These are phyloP conservation scores for Empis stercorea DNA, from an alignment of 2,888 invertebrate genomes.

Conservation along the genomic window DNA sequence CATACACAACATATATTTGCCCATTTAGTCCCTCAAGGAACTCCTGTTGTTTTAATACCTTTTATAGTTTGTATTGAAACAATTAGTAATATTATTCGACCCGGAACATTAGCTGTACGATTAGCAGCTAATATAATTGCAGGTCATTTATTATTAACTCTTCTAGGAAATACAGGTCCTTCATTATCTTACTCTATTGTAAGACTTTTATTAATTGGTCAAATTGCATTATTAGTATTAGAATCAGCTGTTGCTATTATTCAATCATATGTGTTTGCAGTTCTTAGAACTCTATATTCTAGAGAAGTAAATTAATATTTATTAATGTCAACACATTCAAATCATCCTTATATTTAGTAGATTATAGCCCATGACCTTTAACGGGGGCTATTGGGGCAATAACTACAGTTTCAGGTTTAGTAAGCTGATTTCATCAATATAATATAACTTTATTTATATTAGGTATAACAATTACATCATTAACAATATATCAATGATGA, in stretches of 20 bases:
- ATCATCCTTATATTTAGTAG: conserved; percentile 52
- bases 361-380: conserved; percentile 52
- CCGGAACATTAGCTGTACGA: conserved; percentile 54
- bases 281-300: conserved; percentile 52
- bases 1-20: conserved; percentile 50
- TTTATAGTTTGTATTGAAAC: conserved; percentile 66
- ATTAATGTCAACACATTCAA: conserved; percentile 41
- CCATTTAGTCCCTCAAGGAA: conserved; percentile 55
- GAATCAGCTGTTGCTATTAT: conserved; percentile 44
- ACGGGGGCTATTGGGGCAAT: conserved; percentile 45
- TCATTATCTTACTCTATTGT: conserved; percentile 18
- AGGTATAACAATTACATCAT: conserved; percentile 31
- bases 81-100: conserved; percentile 58
- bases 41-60: conserved; percentile 48
- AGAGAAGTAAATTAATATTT: conserved; percentile 50
- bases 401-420: conserved; percentile 43
- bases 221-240: conserved; percentile 37
- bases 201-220: conserved; percentile 26
- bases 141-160: conserved; percentile 52
- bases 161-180: conserved; percentile 38
- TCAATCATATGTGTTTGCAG: conserved; percentile 47
- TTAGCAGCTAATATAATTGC: conserved; percentile 67
- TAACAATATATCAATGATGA: conserved; percentile 55
- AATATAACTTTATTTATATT: conserved; percentile 40
- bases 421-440: conserved; percentile 50